Evolutionary conservation across 2,113 vertebrate genomes (phyloP).

Genomic region (Plecturocebus donacophilus): DNA sequence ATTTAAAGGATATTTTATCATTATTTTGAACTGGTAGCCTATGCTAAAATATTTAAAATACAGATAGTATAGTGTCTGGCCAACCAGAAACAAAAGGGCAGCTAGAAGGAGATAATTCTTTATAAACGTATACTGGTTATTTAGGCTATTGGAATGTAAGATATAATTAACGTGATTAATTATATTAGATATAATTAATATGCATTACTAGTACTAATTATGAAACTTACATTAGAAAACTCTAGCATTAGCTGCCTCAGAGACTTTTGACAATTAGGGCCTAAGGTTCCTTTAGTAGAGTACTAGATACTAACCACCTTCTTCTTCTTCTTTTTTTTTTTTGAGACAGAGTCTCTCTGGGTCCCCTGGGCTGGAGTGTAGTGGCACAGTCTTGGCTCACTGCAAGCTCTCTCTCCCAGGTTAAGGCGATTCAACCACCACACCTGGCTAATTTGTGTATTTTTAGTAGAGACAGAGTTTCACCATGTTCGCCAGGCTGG

Average conservation of each 20-base stretch:
- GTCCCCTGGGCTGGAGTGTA: too few species aligned
- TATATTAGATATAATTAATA: not conserved
- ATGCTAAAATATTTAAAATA: slow-evolving; percentile 52
- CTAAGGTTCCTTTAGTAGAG: not conserved
- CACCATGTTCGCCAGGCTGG: too few species aligned
- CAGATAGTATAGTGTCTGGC: not conserved
- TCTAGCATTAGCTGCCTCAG: not conserved
- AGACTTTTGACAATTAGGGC: slow-evolving; percentile 4
- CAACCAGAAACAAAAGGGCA: slow-evolving; percentile 39
- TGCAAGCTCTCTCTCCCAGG: too few species aligned
- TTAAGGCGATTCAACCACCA: too few species aligned
- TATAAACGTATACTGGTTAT: slow-evolving; percentile 13
- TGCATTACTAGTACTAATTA: not conserved
- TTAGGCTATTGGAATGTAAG: not conserved
- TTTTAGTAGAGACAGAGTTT: too few species aligned
- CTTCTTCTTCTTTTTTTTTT: not conserved
- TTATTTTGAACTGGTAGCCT: slow-evolving; percentile 34
- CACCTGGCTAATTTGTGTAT: too few species aligned
- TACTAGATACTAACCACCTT: not conserved
- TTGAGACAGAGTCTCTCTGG: too few species aligned
- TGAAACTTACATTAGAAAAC: slow-evolving; percentile 24
- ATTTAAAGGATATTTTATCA: slow-evolving; percentile 41
- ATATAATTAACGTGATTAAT: not conserved
- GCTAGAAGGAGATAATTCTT: not conserved
- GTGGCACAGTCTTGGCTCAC: too few species aligned